Base-by-base conservation (phyloP, 1,140 invertebrate species). In the Stegodyphus mimosarum region DNA sequence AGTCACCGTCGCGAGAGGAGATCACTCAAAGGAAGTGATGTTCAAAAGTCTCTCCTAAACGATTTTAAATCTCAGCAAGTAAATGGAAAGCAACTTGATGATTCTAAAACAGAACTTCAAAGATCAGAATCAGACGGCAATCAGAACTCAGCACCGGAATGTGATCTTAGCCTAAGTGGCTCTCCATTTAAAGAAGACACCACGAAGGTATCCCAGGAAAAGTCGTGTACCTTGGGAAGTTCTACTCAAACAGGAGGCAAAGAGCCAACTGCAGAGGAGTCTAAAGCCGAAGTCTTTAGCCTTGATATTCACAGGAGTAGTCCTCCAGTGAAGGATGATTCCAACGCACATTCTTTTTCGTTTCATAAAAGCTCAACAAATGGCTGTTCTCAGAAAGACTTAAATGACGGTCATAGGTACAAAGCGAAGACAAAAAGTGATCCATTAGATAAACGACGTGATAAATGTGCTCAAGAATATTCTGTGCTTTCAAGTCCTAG, bases 361-460 rank as follows among this genome's bases (percentile, higher is more conserved):
- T 72, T 84, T 17, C 15, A 50, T 7, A 83, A 83, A 33, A 71
- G 74, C 10, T 63, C 78, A 13, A 48, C 78, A 10, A 15, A 13
- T 10, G 13, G 53, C 67, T 67, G 33, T 7, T 74, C 52, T 48
- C 70, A 55, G 15, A 72, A 74, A 50, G n/a, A 72, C 7, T 15
- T 48, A 48, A 60, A 33, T 17, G 73, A 83, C 11, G 70, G 71
- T n/a, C 81, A 84, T 60, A 67, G 64, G 73, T 84, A 51, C 63
- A 84, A 84, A 60, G 81, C 81, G 13, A 84, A 84, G 48, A 84
- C 81, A 53, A 84, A 75, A 76, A 84, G 81, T 76, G 81, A 84
- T 70, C 81, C 81, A 4, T 69, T 84, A n/a, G 81, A 84, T 15
- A 75, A 69, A 70, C 81, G 81, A 10, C 48, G 73, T 55, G 81